Evolutionary conservation across 2,797 vertebrate genomes (phyloP).

Genomic region (Triplophysa bombifrons): DNA sequence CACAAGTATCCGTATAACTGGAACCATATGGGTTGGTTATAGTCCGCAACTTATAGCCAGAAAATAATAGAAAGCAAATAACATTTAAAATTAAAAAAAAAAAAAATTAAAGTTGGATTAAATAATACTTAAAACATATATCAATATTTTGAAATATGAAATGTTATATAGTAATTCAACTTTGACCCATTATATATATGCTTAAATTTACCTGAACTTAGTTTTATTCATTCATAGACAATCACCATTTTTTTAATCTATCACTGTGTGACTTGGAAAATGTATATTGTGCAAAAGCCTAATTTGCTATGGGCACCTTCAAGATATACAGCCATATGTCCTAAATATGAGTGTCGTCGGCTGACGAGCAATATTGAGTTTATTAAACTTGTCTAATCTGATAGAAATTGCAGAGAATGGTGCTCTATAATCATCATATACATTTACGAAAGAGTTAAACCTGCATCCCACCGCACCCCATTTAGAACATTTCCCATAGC

Average conservation of each 20-base stretch:
- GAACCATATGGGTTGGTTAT: not conserved
- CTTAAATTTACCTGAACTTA: no score
- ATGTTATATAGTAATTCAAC: no score
- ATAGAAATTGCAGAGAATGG: constrained; percentile 9
- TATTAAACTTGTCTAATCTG: constrained; percentile 9
- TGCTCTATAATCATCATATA: constrained; percentile 39
- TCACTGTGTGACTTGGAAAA: no score
- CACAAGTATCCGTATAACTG: constrained; percentile 9
- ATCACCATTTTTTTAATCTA: no score
- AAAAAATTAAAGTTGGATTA: not conserved
- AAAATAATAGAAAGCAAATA: not conserved
- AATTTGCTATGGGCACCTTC: no score
- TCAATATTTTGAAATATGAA: no score
- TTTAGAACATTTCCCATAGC: not conserved
- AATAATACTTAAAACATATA: not conserved
- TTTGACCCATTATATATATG: no score
- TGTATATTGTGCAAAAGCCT: no score
- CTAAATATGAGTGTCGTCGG: no score
- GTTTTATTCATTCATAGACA: no score
- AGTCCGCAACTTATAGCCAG: constrained; percentile 22
- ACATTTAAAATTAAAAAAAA: not conserved
- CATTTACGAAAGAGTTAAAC: constrained; percentile 44
- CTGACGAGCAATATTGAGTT: not conserved
- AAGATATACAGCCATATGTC: no score
- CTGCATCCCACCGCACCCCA: not conserved